These are phyloP conservation scores for Epinotia demarniana DNA, from an alignment of 2,888 invertebrate species.

Conservation along the genomic window DNA sequence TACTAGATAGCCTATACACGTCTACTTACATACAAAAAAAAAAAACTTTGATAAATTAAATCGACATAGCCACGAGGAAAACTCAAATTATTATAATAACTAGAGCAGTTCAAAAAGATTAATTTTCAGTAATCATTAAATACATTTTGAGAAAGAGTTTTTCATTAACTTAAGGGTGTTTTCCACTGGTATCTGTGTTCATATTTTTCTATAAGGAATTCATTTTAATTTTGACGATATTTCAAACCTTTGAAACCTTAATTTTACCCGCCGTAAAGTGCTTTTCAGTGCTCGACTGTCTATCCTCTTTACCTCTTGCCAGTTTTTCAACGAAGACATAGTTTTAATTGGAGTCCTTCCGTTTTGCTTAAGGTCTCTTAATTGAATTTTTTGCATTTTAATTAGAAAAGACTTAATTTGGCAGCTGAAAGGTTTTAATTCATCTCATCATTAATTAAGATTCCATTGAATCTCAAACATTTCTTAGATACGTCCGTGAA, in stretches of 20 bases:
- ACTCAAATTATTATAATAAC: slow-evolving; percentile 30
- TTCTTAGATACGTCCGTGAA: slow-evolving; percentile 16
- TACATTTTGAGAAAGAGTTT: slow-evolving; percentile 47
- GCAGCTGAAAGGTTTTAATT: slow-evolving; percentile 55
- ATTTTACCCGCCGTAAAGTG: slow-evolving; percentile 68
- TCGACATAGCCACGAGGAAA: slow-evolving; percentile 7
- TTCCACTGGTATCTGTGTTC: slow-evolving; percentile 38
- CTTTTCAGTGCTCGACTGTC: slow-evolving; percentile 63
- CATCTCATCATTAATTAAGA: slow-evolving; percentile 55
- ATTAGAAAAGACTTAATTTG: slow-evolving; percentile 61
- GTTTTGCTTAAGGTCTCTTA: slow-evolving; percentile 67
- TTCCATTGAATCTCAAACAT: slow-evolving; percentile 43
- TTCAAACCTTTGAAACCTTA: slow-evolving; percentile 61
- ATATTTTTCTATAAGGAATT: slow-evolving; percentile 53
- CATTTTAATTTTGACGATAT: slow-evolving; percentile 58
- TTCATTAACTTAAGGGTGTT: slow-evolving; percentile 54
- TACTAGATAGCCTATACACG: not conserved
- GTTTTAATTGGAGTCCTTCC: slow-evolving; percentile 77
- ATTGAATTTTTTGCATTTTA: slow-evolving; percentile 70
- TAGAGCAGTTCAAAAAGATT: slow-evolving; percentile 32
- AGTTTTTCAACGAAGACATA: slow-evolving; percentile 67
- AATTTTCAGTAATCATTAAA: slow-evolving; percentile 42
- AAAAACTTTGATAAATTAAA: slow-evolving; percentile 6
- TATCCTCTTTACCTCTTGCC: slow-evolving; percentile 67
- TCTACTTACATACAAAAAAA: not conserved